Percentiles rank a stretch among this genome's conserved stretches.
phyloP scores from a whole-genome alignment of 2,888 invertebrate genomes.

The Eupelmus urozonus region DNA sequence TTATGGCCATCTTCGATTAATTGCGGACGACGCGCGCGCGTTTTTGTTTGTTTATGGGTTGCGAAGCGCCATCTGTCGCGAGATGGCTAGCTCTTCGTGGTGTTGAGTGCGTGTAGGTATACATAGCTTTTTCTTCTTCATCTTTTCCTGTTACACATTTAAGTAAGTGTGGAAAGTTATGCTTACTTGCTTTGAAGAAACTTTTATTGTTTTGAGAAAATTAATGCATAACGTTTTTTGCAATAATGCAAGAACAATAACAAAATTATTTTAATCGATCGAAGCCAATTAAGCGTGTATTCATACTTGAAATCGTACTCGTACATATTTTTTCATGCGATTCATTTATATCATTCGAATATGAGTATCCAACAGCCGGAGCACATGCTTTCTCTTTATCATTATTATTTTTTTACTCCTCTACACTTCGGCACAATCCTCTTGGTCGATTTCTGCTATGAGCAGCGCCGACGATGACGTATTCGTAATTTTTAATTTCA shows the following conservation, averaged over 20 bases:
- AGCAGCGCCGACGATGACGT: conserved; percentile 27
- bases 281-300: too few relatives aligned
- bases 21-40: background rate
- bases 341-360: conserved; percentile 4
- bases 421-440: conserved; percentile 4
- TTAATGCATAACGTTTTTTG: too few relatives aligned
- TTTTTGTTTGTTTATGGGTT: conserved; percentile 37
- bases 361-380: background rate
- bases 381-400: conserved; percentile 27
- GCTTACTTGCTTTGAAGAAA: too few relatives aligned
- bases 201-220: too few relatives aligned
- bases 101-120: too few relatives aligned
- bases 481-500: conserved; percentile 57
- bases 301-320: conserved; percentile 11
- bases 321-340: conserved; percentile 3
- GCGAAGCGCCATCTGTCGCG: conserved; percentile 6
- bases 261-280: too few relatives aligned
- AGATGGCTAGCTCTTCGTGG: background rate
- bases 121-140: too few relatives aligned
- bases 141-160: too few relatives aligned
- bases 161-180: too few relatives aligned
- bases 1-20: conserved; percentile 46
- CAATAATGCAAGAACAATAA: too few relatives aligned
- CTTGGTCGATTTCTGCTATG: conserved; percentile 23
- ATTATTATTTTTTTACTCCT: background rate